Evolutionary conservation across 1,140 invertebrate species (phyloP), one percentile per base, ranked within the genome.

Genomic region (Eriosoma lanigerum): DNA sequence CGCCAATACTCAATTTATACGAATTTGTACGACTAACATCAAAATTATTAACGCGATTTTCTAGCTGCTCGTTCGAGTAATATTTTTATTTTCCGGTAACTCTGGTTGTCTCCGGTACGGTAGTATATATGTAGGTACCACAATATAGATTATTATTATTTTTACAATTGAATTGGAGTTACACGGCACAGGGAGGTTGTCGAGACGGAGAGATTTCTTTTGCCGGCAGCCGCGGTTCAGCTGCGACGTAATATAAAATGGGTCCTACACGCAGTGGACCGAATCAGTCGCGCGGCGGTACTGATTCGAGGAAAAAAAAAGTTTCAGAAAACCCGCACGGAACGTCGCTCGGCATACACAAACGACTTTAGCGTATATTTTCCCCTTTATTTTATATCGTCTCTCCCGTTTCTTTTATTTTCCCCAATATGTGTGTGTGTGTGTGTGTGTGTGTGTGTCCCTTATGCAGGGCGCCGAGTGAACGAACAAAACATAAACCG

Each of bases 251-350:
- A 52, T 75, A 75, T 75, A 75, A 75, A 75, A 75, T 75, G 72
- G 72, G 48, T 75, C 38, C 29, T 75, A 75, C n/a, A n/a, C 38
- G 72, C 72, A 76, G 76, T 64, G 76, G 76, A 80, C 58, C 76
- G 62, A 80, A 80, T 66, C 58, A 62, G 76, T 46, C 29, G 26
- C 24, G 32, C 8, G 32, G 32, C n/a, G 21, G 58, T 52, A 80
- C 76, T 19, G 26, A 64, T 80, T 80, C 38, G 44, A 52, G 54
- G 21, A 46, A 44, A 38, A 48, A 48, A 68, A 68, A 80, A 64
- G 56, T 80, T 80, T 76, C 44, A 76, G 52, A 76, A 76, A 76
- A 32, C 58, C 29, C 72, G 38, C 19, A 44, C 32, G 32, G 52
- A 76, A 76, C 13, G 72, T 56, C 52, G 72, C 72, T 29, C 29